Percentiles rank a stretch among this genome's conserved stretches.
phyloP scores from a whole-genome alignment of 1,140 invertebrate species.

The Hormaphis cornu region DNA sequence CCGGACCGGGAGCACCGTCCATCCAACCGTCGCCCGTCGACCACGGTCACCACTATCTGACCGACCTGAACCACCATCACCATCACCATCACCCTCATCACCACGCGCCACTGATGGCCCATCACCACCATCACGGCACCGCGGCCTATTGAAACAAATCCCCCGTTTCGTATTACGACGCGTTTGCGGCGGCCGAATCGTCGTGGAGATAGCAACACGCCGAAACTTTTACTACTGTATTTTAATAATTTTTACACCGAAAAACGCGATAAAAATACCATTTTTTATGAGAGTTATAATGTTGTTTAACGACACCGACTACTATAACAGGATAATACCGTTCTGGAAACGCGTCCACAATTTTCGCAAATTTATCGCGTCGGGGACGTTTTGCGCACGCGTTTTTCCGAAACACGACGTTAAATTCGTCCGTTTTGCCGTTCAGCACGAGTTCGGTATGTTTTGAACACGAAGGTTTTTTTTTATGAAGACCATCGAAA shows the following conservation, averaged over 20 bases:
- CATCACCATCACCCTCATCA: conserved; percentile 33
- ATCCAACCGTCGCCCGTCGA: conserved; percentile 46
- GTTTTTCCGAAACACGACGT: no score
- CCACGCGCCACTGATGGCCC: conserved; percentile 23
- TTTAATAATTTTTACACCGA: no score
- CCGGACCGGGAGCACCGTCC: not conserved
- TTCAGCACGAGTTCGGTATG: no score
- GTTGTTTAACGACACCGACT: no score
- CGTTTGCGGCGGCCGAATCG: not conserved
- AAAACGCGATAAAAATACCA: not conserved
- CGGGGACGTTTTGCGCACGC: no score
- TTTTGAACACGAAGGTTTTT: not conserved
- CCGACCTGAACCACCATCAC: conserved; percentile 45
- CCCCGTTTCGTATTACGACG: conserved; percentile 35
- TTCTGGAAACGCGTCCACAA: no score
- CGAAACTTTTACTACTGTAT: not conserved
- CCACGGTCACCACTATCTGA: conserved; percentile 44
- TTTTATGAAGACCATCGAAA: not conserved
- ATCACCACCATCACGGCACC: conserved; percentile 36
- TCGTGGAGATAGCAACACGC: conserved; percentile 15
- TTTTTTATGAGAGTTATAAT: no score
- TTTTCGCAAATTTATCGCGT: no score
- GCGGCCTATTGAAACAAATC: conserved; percentile 38
- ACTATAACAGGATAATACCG: no score
- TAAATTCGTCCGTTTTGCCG: no score